Conservation (phyloP, 2,797 vertebrate genomes). For the Diplodus puntazzo region DNA sequence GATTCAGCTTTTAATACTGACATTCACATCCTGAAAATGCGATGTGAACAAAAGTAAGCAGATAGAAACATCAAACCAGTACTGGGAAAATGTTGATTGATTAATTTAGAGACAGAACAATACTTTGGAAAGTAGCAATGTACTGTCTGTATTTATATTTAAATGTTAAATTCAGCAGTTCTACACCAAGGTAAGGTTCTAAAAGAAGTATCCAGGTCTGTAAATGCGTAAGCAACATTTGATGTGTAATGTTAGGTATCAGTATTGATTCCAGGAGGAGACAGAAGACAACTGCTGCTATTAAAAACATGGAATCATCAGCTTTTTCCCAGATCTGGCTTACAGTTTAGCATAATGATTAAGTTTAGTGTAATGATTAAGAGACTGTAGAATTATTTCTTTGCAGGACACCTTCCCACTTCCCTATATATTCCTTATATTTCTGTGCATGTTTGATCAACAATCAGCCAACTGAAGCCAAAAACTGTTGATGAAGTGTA, state of each 20-base stretch:
- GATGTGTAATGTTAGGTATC: background rate
- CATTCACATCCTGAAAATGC: slow-evolving; percentile 14
- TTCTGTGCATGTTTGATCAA: background rate
- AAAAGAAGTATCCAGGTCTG: background rate
- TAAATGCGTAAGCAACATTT: background rate
- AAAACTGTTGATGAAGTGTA: background rate
- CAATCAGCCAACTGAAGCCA: background rate
- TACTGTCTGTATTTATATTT: background rate
- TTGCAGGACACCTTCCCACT: slow-evolving; percentile 58
- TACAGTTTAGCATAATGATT: background rate
- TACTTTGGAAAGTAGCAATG: background rate
- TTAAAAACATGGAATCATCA: slow-evolving; percentile 12
- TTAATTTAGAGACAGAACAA: background rate
- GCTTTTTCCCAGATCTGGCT: slow-evolving; percentile 52
- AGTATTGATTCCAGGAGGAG: background rate
- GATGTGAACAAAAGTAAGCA: slow-evolving; percentile 29
- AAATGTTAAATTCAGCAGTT: background rate
- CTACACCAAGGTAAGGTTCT: background rate
- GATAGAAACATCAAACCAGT: slow-evolving; percentile 23
- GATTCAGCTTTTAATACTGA: slow-evolving; percentile 47
- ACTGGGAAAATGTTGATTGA: slow-evolving; percentile 36
- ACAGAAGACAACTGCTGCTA: background rate
- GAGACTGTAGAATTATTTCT: background rate
- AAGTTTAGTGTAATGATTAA: no score
- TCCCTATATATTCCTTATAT: background rate